Base-by-base conservation (phyloP, 2,797 vertebrate genomes). In the Furcifer pardalis region DNA sequence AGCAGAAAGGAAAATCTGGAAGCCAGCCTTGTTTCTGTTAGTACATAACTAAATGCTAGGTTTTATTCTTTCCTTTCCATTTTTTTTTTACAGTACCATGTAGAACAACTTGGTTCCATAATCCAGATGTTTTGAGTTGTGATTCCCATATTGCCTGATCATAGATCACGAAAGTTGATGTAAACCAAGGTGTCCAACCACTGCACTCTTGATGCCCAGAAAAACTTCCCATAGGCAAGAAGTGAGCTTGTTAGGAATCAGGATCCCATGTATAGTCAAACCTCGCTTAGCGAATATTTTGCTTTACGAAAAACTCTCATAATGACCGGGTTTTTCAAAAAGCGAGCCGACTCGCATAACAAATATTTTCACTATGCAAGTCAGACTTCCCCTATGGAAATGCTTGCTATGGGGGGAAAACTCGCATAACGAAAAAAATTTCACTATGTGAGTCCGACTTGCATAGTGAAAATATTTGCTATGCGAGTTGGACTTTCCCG, bases 1-100 rank as follows among this genome's bases (percentile, higher is more conserved):
- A 81, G 8, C 73, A n/a, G 60, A 71, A 91, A 94, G 83, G 84
- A 90, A 89, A 82, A 82, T 78, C 42, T 76, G 62, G 42, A 78
- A 7, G 65, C 72, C 63, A n/a, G 72, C 25, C 19, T 81, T 82
- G 66, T 71, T 77, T 66, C 77, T 49, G 27, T 76, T 71, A 76
- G 13, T 49, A 42, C 19, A 71, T 12, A 65, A 72, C 56, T 77
- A 59, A 42, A 42, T 30, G 23, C 7, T 40, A 71, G 25, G 9
- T 12, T 37, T 68, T 35, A 42, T 40, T 42, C 27, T 5, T 42
- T 40, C 8, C 21, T 42, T 19, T 56, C 52, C 52, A 5, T 19
- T 56, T 21, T 21, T 12, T 52, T 69, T 68, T 56, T 75, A 49
- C n/a, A 71, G 49, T 40, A 56, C 69, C 44, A 21, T 46, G 40